Percentiles rank a stretch among this genome's conserved stretches.
phyloP scores from a whole-genome alignment of 2,797 vertebrate species.

The Thunnus albacares region DNA sequence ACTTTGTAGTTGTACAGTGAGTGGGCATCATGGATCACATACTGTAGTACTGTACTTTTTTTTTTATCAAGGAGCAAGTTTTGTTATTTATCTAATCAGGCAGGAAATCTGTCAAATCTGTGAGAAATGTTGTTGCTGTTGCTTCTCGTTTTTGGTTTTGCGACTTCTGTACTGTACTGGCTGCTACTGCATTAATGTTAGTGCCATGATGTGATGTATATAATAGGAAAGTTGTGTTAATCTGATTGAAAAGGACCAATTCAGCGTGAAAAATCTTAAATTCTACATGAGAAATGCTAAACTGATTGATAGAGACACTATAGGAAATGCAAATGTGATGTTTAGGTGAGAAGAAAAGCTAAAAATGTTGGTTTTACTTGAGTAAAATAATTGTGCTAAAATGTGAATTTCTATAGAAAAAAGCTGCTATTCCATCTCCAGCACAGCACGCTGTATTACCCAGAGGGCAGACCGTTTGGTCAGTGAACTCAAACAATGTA shows the following conservation, averaged over 20 bases:
- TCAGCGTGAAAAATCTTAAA: neutral
- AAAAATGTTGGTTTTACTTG: constrained; percentile 16
- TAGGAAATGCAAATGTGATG: neutral
- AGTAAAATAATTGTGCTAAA: constrained; percentile 16
- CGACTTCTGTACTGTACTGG: neutral
- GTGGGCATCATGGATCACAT: neutral
- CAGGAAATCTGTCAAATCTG: neutral
- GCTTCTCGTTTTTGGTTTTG: neutral
- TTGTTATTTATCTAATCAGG: neutral
- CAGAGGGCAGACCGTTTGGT: constrained; percentile 53
- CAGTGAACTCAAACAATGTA: constrained; percentile 63
- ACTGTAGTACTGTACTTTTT: neutral
- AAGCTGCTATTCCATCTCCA: constrained; percentile 31
- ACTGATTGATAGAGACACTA: neutral
- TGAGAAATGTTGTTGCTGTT: neutral
- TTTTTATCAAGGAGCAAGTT: constrained; percentile 27
- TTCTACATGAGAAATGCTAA: neutral
- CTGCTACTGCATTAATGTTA: neutral
- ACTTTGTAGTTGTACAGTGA: constrained; percentile 51
- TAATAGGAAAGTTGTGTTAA: no score
- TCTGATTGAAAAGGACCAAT: no score
- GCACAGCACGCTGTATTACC: constrained; percentile 46
- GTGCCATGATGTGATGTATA: no score
- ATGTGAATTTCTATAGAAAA: constrained; percentile 32
- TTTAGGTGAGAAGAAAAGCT: neutral